Evolutionary conservation across 1,140 invertebrate genomes (phyloP), one percentile per base, ranked within the genome.

Genomic region (Drosophila watanabei): DNA sequence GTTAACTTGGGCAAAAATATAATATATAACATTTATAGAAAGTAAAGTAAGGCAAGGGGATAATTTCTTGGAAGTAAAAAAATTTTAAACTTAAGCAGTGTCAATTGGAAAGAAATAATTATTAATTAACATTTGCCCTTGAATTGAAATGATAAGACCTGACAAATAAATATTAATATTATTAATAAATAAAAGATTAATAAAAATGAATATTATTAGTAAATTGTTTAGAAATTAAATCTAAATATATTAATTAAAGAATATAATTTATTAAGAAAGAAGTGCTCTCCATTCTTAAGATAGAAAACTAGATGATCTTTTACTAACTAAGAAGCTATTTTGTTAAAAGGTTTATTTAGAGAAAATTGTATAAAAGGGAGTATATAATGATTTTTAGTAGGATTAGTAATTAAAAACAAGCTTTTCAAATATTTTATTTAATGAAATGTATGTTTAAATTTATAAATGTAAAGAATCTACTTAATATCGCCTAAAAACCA

Each of bases 1-100:
- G 45, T 37, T 60, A 72, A 43, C 37, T 72, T 30, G 10, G 20
- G 18, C n/a, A 70, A 13, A 20, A 45, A 11, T 6, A 4, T 5
- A 13, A 46, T 6, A 6, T 11, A 24, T 7, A 24, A 46, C 20
- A 6, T 20, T 20, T 11, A 20, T 9, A 28, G 16, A 43, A 49
- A 16, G 49, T 11, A 33, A 13, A 10, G 5, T 30, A 11, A 51
- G 7, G 3, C 1, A 16, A 48, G 49, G 13, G 11, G 18, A 35
- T n/a, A 52, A 5, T 20, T 10, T 0, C 8, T 30, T 13, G 3
- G n/a, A 7, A 5, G 14, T 5, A 45, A 35, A 30, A 30, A 11
- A 24, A 30, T 16, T 11, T 32, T 24, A 24, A 24, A 45, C 2
- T 3, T 5, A 3, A 18, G 41, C 4, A 9, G 8, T n/a, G 16